Conservation (phyloP, 1,140 invertebrate genomes). For the Aphelenchoides avenae region DNA sequence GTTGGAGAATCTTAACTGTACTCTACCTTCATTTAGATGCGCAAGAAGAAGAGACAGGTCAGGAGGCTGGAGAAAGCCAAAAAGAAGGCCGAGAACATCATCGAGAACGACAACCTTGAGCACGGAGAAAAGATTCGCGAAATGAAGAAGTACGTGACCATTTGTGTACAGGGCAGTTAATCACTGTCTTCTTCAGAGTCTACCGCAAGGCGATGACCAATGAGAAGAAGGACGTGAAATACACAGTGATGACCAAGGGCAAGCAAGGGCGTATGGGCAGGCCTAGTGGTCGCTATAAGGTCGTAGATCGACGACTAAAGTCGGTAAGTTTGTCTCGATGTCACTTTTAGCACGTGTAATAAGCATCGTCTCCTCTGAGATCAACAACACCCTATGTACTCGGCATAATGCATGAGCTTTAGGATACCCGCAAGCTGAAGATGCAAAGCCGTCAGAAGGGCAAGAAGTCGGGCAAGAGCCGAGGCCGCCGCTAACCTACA, state of each 20-base stretch:
- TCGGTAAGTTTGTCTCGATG: conserved; percentile 73
- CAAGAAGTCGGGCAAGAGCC: too few species aligned
- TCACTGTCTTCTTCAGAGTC: conserved; percentile 65
- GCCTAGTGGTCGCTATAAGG: conserved; percentile 80
- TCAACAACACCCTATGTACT: too few species aligned
- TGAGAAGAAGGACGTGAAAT: conserved; percentile 79
- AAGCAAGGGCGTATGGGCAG: conserved; percentile 72
- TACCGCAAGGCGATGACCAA: conserved; percentile 78
- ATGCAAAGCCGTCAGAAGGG: too few species aligned
- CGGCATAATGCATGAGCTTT: too few species aligned
- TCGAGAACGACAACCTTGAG: conserved; percentile 81
- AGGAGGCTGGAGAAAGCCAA: conserved; percentile 81
- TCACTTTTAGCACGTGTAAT: too few species aligned
- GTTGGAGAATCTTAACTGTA: too few species aligned
- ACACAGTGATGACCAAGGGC: conserved; percentile 88
- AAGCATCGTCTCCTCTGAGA: too few species aligned
- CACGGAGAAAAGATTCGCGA: conserved; percentile 86
- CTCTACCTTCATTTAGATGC: too few species aligned
- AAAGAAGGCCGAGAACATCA: conserved; percentile 85
- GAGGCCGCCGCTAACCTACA: too few species aligned
- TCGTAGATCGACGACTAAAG: conserved; percentile 92
- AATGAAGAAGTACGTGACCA: conserved; percentile 73
- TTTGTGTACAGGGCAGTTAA: conserved; percentile 9
- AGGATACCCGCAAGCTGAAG: too few species aligned
- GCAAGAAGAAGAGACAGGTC: conserved; percentile 79